These are phyloP conservation scores for Bradypodion ventrale DNA, from an alignment of 2,797 vertebrate species.

Conservation along the genomic window DNA sequence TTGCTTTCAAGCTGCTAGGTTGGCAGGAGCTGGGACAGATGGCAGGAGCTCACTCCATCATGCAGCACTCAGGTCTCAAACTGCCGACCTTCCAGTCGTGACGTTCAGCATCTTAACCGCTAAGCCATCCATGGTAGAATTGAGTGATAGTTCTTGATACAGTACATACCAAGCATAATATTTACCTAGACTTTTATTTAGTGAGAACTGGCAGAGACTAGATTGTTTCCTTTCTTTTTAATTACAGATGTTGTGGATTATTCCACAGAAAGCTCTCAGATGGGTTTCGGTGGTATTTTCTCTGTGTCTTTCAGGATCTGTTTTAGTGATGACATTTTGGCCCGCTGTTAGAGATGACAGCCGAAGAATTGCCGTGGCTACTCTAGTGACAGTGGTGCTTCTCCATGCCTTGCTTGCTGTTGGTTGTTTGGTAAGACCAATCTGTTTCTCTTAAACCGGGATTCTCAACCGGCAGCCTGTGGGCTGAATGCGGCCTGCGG, in stretches of 20 bases:
- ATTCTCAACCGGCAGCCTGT: too few relatives aligned
- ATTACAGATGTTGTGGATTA: constrained; percentile 88
- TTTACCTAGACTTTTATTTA: neutral
- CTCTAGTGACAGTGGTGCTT: constrained; percentile 78
- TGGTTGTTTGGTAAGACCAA: constrained; percentile 87
- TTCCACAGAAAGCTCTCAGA: constrained; percentile 83
- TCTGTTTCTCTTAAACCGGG: neutral
- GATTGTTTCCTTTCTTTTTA: constrained; percentile 8
- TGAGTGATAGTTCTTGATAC: too few relatives aligned
- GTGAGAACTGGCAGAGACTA: neutral
- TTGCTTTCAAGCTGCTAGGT: too few relatives aligned
- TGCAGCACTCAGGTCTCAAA: too few relatives aligned
- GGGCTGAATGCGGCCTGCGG: too few relatives aligned
- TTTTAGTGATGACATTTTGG: constrained; percentile 93
- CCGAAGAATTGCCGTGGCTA: constrained; percentile 81
- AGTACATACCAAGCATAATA: neutral
- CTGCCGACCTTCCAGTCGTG: too few relatives aligned
- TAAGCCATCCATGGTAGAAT: neutral
- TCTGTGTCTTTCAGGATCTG: constrained; percentile 90
- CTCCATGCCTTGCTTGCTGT: constrained; percentile 90
- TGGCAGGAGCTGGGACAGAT: too few relatives aligned
- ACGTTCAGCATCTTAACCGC: too few relatives aligned
- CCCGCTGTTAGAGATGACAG: constrained; percentile 91
- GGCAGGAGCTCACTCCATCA: too few relatives aligned
- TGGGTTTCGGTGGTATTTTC: constrained; percentile 88